These are phyloP conservation scores for Lampropteryx suffumata DNA, from an alignment of 2,888 invertebrate species.

Conservation along the genomic window DNA sequence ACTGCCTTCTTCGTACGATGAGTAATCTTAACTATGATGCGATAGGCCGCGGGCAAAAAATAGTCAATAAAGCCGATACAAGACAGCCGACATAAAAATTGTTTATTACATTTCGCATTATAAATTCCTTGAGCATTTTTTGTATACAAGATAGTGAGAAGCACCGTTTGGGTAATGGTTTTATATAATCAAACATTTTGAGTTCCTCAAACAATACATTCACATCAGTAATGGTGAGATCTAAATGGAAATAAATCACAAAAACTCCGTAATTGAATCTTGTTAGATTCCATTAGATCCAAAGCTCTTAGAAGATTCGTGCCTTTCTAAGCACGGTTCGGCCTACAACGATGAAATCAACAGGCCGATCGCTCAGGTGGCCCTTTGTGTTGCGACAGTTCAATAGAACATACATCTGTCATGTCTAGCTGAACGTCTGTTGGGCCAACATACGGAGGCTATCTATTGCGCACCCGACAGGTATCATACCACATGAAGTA, in stretches of 20 bases:
- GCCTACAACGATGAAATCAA: conserved; percentile 45
- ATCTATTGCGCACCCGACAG: conserved; percentile 44
- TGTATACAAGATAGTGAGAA: neutral
- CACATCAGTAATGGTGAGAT: conserved; percentile 16
- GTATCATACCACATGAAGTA: conserved; percentile 15
- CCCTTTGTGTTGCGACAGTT: conserved; percentile 57
- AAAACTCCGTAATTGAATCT: conserved; percentile 24
- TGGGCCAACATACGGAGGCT: conserved; percentile 39
- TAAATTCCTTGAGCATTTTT: conserved; percentile 2
- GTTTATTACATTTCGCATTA: conserved; percentile 8
- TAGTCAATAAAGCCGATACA: conserved; percentile 14
- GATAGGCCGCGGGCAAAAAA: conserved; percentile 20
- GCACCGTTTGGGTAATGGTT: conserved; percentile 1
- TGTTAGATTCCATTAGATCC: conserved; percentile 26
- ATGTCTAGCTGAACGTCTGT: conserved; percentile 44
- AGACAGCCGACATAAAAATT: conserved; percentile 4
- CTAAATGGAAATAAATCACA: conserved; percentile 17
- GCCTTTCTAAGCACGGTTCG: conserved; percentile 23
- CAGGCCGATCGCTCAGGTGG: conserved; percentile 53
- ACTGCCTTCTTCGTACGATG: conserved; percentile 50
- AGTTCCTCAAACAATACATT: neutral
- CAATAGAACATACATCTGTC: conserved; percentile 64
- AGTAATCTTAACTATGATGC: conserved; percentile 45
- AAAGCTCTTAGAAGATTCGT: conserved; percentile 27
- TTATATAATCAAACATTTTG: conserved; percentile 4